A percentile compares a stretch with the other conserved stretches of the same genome.
Conservation (phyloP, 2,888 invertebrate genomes). For the Ophion costatus region DNA sequence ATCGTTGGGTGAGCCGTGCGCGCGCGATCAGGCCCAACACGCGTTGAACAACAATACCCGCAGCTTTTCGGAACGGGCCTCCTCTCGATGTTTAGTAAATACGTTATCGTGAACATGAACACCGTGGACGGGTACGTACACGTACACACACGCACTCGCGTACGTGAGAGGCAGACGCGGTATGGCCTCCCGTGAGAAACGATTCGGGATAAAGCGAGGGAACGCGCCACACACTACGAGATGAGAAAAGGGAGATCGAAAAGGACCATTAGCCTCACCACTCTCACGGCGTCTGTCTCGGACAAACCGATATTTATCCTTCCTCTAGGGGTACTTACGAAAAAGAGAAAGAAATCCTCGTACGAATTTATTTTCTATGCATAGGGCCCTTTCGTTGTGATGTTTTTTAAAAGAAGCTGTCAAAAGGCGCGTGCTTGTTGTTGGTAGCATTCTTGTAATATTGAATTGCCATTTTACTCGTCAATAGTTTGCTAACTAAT, state of each 20-base stretch:
- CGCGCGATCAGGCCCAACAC: constrained; percentile 15
- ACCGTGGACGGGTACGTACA: constrained; percentile 13
- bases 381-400: not conserved
- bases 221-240: constrained; percentile 17
- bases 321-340: constrained; percentile 25
- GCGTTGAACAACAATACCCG: constrained; percentile 49
- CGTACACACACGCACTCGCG: not conserved
- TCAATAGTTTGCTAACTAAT: too few relatives aligned
- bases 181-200: constrained; percentile 63
- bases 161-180: constrained; percentile 34
- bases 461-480: too few relatives aligned
- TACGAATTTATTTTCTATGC: not conserved
- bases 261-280: constrained; percentile 50
- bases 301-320: constrained; percentile 58
- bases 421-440: not conserved
- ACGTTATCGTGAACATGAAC: constrained; percentile 67
- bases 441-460: too few relatives aligned
- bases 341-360: constrained; percentile 29
- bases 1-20: constrained; percentile 4
- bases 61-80: constrained; percentile 43
- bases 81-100: constrained; percentile 71
- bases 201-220: constrained; percentile 59
- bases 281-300: constrained; percentile 27
- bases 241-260: constrained; percentile 43
- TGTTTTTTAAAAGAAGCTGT: not conserved